A percentile compares a stretch with the other conserved stretches of the same genome.
phyloP scores from a whole-genome alignment of 2,113 vertebrate genomes.

The Rhinichthys klamathensis region DNA sequence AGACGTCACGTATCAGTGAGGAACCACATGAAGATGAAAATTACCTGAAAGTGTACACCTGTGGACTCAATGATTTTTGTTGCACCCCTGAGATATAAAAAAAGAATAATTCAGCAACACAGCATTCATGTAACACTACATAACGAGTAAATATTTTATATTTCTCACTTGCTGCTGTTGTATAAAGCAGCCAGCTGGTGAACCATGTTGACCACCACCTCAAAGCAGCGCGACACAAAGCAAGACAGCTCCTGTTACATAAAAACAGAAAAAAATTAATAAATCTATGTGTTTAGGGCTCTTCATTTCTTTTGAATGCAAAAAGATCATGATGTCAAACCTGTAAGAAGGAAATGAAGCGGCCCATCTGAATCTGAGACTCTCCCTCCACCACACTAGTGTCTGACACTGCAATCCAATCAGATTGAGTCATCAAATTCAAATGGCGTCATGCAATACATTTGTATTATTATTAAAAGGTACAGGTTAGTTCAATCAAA shows the following conservation, averaged over 20 bases:
- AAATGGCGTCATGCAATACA: background rate
- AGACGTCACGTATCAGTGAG: background rate
- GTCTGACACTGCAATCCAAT: slow-evolving; percentile 81
- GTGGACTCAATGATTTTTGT: slow-evolving; percentile 96
- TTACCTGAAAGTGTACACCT: slow-evolving; percentile 97
- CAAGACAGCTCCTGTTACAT: slow-evolving; percentile 91
- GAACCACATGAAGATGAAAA: background rate
- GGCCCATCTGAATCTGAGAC: slow-evolving; percentile 96
- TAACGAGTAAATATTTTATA: background rate
- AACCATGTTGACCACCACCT: slow-evolving; percentile 94
- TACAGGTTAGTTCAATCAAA: background rate
- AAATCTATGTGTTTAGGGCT: too few relatives aligned
- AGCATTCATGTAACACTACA: background rate
- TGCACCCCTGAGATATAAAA: slow-evolving; percentile 78
- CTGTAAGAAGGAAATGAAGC: slow-evolving; percentile 98
- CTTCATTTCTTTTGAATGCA: background rate
- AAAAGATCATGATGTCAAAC: slow-evolving; percentile 63
- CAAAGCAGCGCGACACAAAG: slow-evolving; percentile 93
- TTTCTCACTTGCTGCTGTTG: slow-evolving; percentile 92
- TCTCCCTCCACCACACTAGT: slow-evolving; percentile 93
- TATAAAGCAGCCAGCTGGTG: slow-evolving; percentile 95
- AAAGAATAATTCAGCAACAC: background rate
- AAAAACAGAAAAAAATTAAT: background rate
- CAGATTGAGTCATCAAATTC: slow-evolving; percentile 31
- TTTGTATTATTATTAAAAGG: background rate